Evolutionary conservation across 2,888 invertebrate species (phyloP).

Genomic region (Trisateles emortualis): DNA sequence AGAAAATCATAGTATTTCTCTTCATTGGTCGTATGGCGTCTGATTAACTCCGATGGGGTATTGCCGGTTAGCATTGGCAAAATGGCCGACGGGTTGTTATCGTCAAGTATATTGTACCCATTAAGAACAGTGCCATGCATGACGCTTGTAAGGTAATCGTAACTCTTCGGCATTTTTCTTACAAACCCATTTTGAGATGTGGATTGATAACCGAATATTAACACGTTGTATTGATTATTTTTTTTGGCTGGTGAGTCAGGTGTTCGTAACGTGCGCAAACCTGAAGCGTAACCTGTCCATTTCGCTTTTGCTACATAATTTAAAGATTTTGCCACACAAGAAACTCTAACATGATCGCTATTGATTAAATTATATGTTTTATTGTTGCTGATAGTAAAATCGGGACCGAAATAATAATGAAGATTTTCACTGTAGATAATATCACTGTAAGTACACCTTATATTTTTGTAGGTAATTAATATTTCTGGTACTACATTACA

Average conservation of each 20-base stretch:
- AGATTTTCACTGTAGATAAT: slow-evolving; percentile 90
- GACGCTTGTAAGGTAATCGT: slow-evolving; percentile 88
- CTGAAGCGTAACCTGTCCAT: slow-evolving; percentile 68
- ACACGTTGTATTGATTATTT: slow-evolving; percentile 86
- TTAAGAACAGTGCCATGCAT: slow-evolving; percentile 41
- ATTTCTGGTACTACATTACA: slow-evolving; percentile 69
- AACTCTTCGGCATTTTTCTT: slow-evolving; percentile 92
- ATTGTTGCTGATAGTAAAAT: slow-evolving; percentile 82
- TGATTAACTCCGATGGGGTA: slow-evolving; percentile 93
- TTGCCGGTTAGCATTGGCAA: slow-evolving; percentile 95
- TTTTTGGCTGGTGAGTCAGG: slow-evolving; percentile 43
- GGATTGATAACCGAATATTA: slow-evolving; percentile 96
- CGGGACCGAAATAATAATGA: slow-evolving; percentile 82
- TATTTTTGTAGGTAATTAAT: slow-evolving; percentile 58
- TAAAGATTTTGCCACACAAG: slow-evolving; percentile 81
- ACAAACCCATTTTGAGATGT: slow-evolving; percentile 94
- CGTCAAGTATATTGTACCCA: slow-evolving; percentile 92
- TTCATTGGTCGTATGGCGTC: slow-evolving; percentile 88
- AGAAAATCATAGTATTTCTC: slow-evolving; percentile 92
- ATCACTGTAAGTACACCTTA: slow-evolving; percentile 88
- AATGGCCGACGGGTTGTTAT: slow-evolving; percentile 94
- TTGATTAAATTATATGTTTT: slow-evolving; percentile 87
- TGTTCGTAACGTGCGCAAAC: slow-evolving; percentile 53
- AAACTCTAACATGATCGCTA: slow-evolving; percentile 91
- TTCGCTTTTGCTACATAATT: slow-evolving; percentile 61